Evolutionary conservation across 2,113 vertebrate species (phyloP).

Genomic region (Numenius arquata): DNA sequence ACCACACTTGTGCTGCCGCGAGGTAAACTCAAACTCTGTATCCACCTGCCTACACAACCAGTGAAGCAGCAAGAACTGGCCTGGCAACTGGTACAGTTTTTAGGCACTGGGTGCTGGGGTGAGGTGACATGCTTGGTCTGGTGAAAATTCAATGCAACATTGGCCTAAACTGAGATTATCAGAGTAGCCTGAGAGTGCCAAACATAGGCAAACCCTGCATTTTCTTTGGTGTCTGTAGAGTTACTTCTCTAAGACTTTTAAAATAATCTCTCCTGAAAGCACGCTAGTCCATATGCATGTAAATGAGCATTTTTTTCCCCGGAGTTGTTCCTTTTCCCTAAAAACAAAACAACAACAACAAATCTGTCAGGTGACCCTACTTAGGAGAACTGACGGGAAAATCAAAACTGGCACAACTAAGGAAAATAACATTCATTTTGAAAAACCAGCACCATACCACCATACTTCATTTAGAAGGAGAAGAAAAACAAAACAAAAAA

Average conservation of each 20-base stretch:
- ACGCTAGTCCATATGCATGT: background rate
- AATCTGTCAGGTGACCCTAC: background rate
- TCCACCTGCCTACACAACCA: background rate
- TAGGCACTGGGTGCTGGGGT: fast-evolving
- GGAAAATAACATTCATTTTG: background rate
- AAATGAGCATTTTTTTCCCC: background rate
- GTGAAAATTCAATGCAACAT: background rate
- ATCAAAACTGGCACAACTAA: background rate
- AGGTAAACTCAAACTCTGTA: background rate
- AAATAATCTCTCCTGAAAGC: background rate
- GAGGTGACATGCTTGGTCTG: fast-evolving
- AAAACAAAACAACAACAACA: background rate
- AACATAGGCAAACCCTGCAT: fast-evolving
- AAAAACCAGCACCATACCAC: background rate
- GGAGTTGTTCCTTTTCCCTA: background rate
- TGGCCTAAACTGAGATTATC: background rate
- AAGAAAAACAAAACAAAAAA: background rate
- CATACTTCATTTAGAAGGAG: background rate
- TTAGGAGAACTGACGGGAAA: background rate
- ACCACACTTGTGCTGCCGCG: background rate
- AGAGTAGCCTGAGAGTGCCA: background rate
- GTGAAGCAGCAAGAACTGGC: background rate
- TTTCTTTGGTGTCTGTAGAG: background rate
- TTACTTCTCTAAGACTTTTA: background rate
- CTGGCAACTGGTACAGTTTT: background rate